These are phyloP conservation scores for Pyrrhura leucotis DNA, from an alignment of 2,797 vertebrate genomes.

Conservation along the genomic window DNA sequence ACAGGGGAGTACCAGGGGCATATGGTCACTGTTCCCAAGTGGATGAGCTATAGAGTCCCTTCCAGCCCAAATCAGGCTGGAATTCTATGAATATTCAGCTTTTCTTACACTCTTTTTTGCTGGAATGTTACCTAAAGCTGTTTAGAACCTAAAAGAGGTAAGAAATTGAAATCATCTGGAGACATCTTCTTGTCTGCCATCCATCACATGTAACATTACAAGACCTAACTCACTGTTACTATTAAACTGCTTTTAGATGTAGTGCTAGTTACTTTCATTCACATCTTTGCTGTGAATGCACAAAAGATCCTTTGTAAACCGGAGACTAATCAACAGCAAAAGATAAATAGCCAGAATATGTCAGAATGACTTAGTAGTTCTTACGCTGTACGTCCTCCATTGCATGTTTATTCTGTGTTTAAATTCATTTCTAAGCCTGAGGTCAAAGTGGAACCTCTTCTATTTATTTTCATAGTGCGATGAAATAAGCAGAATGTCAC, in stretches of 20 bases:
- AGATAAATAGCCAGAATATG: not conserved
- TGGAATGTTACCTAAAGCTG: not conserved
- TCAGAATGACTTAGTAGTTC: not conserved
- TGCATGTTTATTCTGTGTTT: constrained; percentile 45
- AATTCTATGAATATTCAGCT: not conserved
- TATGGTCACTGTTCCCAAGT: not conserved
- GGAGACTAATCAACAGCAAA: not conserved
- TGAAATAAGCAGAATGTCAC: constrained; percentile 8
- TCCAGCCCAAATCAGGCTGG: not conserved
- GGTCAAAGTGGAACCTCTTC: constrained; percentile 17
- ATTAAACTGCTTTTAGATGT: not conserved
- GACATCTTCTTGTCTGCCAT: not conserved
- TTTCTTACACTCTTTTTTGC: not conserved
- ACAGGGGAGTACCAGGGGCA: not conserved
- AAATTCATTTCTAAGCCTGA: constrained; percentile 13
- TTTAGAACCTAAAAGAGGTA: not conserved
- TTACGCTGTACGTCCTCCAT: not conserved
- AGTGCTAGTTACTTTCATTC: not conserved
- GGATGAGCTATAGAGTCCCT: not conserved
- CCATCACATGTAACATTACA: not conserved
- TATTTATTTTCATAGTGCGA: constrained; percentile 43
- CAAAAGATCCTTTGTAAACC: not conserved
- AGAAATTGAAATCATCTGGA: not conserved
- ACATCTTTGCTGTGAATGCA: not conserved
- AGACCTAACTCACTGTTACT: not conserved